These are phyloP conservation scores for Ataeniobius toweri DNA, from an alignment of 2,797 vertebrate species.

Conservation along the genomic window DNA sequence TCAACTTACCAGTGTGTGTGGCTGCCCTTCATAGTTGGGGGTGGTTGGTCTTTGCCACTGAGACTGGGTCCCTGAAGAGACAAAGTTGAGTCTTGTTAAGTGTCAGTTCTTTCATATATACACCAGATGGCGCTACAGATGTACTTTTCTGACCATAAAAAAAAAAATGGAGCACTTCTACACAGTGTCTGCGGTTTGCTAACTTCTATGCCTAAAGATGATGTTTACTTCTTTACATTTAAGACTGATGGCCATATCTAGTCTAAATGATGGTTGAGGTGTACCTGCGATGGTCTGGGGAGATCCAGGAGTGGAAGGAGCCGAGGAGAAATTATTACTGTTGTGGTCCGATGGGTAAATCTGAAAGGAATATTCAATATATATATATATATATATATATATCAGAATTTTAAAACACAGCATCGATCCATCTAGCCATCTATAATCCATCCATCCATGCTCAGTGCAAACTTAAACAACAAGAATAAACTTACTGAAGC, in stretches of 20 bases:
- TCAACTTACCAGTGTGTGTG: conserved; percentile 89
- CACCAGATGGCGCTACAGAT: conserved; percentile 76
- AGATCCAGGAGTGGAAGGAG: conserved; percentile 95
- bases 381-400: too few species aligned
- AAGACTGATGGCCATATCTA: neutral
- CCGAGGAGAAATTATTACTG: conserved; percentile 95
- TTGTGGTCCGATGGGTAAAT: conserved; percentile 99
- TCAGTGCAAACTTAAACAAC: conserved; percentile 1
- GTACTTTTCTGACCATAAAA: conserved; percentile 20
- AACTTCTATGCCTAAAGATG: neutral
- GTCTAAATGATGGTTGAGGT: neutral
- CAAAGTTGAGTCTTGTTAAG: conserved; percentile 22
- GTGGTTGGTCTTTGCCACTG: conserved; percentile 94
- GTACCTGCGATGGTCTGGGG: conserved; percentile 94
- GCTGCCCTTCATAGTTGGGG: conserved; percentile 92
- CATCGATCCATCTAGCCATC: too few species aligned
- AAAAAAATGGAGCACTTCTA: conserved; percentile 18
- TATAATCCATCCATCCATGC: too few species aligned
- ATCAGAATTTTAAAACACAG: too few species aligned
- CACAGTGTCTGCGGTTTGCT: neutral
- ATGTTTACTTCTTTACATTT: neutral
- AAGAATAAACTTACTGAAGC: conserved; percentile 89
- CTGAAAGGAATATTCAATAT: conserved; percentile 68
- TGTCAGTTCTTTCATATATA: conserved; percentile 22
- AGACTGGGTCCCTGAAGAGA: conserved; percentile 83